Base-by-base conservation (phyloP, 2,888 invertebrate genomes). In the Mayetiola destructor region DNA sequence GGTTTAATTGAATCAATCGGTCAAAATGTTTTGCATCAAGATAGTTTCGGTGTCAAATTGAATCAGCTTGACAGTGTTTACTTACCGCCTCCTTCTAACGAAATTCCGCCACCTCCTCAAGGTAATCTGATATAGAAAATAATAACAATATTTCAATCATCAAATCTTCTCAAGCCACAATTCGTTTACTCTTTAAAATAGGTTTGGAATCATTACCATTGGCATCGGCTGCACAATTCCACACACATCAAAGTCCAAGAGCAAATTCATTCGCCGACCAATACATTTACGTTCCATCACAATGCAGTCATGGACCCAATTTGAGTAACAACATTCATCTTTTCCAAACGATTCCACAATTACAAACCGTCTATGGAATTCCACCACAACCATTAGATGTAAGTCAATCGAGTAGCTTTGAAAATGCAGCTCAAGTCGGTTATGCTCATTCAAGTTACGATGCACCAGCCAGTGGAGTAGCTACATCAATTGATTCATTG, bases 1-100 rank as follows among this genome's bases (percentile, higher is more conserved):
- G 84, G 84, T 0, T 69, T 88, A 4, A 71, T 86, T 3, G 77
- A 82, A 61, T 81, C 78, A 56, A 80, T 82, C 60, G 84, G 78
- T 0, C 78, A 81, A 56, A 74, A 77, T 1, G 80, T 80, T 0
- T 77, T 78, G 54, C 79, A 80, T 18, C 78, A 82, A 62, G 82
- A 83, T 64, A 69, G 73, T 18, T 77, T 77, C 59, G 78, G 77
- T 0, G 69, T 77, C 2, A 78, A 80, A 58, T 65, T 69, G 0
- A 68, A 73, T 10, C 75, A 76, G 61, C 73, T 74, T 0, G 74
- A 74, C 0, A 74, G 76, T 0, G 69, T 78, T 0, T 84, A 84
- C 63, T 69, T 83, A 35, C 80, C 83, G 0, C 83, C 83, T 1
- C 81, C 83, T 3, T 75, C 78, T 0, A 76, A 77, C 57, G 81